Conservation (phyloP, 92 coral and sea anemone species). For the Micromussa lordhowensis region DNA sequence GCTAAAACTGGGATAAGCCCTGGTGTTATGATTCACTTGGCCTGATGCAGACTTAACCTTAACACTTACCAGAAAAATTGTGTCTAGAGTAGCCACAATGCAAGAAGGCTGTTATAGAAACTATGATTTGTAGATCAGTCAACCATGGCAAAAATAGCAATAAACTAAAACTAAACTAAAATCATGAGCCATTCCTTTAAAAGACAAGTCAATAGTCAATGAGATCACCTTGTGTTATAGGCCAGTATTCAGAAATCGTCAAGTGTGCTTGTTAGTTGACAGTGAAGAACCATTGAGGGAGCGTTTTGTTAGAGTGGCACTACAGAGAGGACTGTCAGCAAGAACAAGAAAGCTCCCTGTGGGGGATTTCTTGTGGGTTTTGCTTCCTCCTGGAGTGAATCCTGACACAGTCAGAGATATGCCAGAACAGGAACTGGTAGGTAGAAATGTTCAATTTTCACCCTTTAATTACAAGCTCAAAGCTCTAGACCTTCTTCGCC, state of each 20-base stretch:
- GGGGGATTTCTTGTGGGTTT: slow-evolving; percentile 74
- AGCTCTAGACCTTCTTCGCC: too few relatives aligned
- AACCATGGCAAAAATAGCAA: too few relatives aligned
- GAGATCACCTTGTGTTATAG: neutral
- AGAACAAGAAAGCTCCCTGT: slow-evolving; percentile 64
- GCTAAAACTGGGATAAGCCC: too few relatives aligned
- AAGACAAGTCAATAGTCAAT: neutral
- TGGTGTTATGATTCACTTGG: too few relatives aligned
- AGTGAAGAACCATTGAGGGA: slow-evolving; percentile 73
- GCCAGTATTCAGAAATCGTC: slow-evolving; percentile 60
- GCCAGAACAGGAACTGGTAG: slow-evolving; percentile 77
- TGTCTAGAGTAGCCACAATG: too few relatives aligned
- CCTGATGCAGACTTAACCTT: too few relatives aligned
- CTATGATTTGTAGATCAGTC: too few relatives aligned
- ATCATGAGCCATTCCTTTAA: neutral
- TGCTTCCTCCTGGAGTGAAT: slow-evolving; percentile 66
- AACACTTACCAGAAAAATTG: too few relatives aligned
- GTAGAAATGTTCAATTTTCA: neutral
- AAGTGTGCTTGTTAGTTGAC: slow-evolving; percentile 75
- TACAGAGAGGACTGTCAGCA: slow-evolving; percentile 65
- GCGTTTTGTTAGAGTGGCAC: slow-evolving; percentile 69
- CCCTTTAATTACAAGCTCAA: neutral
- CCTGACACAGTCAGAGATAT: slow-evolving; percentile 57
- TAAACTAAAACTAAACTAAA: too few relatives aligned
- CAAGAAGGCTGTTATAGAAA: too few relatives aligned